These are phyloP conservation scores for Euura saliciscinereae DNA, from an alignment of 1,140 invertebrate genomes.

Conservation along the genomic window DNA sequence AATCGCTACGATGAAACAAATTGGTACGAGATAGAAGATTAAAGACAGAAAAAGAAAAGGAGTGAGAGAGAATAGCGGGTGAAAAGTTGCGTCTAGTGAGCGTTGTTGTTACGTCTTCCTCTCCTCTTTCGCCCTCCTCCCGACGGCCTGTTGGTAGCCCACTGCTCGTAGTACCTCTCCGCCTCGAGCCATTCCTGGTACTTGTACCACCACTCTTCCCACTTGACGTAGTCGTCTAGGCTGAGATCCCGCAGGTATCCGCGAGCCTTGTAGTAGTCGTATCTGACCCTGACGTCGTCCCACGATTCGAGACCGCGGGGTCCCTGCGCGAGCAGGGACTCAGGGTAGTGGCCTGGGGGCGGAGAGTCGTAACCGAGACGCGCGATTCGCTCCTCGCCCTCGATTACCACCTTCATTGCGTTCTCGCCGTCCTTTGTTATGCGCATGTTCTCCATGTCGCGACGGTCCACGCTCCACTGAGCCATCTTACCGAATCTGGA, in stretches of 20 bases:
- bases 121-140: slow-evolving; percentile 49
- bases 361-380: slow-evolving; percentile 64
- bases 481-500: slow-evolving; percentile 86
- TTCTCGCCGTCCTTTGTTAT: slow-evolving; percentile 77
- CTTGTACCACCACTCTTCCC: slow-evolving; percentile 94
- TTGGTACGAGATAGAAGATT: too few relatives aligned
- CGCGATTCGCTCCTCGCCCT: slow-evolving; percentile 63
- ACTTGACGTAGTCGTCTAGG: slow-evolving; percentile 85
- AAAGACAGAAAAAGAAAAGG: too few relatives aligned
- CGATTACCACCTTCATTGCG: slow-evolving; percentile 77
- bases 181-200: slow-evolving; percentile 90
- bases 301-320: slow-evolving; percentile 79
- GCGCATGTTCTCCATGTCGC: slow-evolving; percentile 83
- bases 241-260: slow-evolving; percentile 80
- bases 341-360: slow-evolving; percentile 78
- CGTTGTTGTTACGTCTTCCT: slow-evolving; percentile 47
- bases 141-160: slow-evolving; percentile 58
- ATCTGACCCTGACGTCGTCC: slow-evolving; percentile 84
- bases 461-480: slow-evolving; percentile 81
- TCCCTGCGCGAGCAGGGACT: slow-evolving; percentile 71
- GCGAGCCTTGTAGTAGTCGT: slow-evolving; percentile 85
- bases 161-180: slow-evolving; percentile 80
- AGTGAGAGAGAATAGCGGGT: too few relatives aligned
- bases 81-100: slow-evolving; percentile 34
- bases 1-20: too few relatives aligned